These are phyloP conservation scores for Cathartes aura DNA, from an alignment of 2,113 vertebrate species.

Conservation along the genomic window DNA sequence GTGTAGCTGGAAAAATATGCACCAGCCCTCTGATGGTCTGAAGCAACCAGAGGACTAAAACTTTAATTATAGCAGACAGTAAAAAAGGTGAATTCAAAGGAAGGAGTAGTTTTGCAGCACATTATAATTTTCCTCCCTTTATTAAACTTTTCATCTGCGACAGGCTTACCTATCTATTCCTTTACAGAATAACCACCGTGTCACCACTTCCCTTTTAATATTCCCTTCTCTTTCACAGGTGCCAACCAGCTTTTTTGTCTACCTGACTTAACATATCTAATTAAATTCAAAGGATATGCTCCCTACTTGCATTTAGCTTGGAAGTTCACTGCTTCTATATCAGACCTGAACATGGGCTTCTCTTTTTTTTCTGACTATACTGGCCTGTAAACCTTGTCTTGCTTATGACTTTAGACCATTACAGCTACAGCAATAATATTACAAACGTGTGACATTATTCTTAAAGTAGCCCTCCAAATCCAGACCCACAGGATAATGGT, in stretches of 20 bases:
- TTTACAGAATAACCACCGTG: not conserved
- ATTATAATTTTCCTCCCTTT: slow-evolving; percentile 19
- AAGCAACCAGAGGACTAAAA: not conserved
- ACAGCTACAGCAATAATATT: not conserved
- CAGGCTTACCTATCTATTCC: not conserved
- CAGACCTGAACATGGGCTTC: not conserved
- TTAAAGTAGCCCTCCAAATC: not conserved
- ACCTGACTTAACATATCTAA: not conserved
- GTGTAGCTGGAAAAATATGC: not conserved
- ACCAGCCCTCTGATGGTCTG: not conserved
- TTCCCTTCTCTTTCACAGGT: not conserved
- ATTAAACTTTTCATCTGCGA: slow-evolving; percentile 10
- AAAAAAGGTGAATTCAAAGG: not conserved
- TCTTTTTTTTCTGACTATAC: not conserved
- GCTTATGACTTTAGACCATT: not conserved
- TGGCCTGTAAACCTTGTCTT: not conserved
- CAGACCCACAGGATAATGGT: not conserved
- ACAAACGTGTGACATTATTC: not conserved
- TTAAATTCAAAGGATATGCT: not conserved
- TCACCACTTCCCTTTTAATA: not conserved
- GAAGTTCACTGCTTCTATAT: not conserved
- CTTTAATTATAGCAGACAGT: slow-evolving; percentile 8
- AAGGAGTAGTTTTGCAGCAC: not conserved
- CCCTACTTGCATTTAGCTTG: not conserved
- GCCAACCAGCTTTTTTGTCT: not conserved